These are phyloP conservation scores for Rachycentron canadum DNA, from an alignment of 2,797 vertebrate genomes.

Conservation along the genomic window DNA sequence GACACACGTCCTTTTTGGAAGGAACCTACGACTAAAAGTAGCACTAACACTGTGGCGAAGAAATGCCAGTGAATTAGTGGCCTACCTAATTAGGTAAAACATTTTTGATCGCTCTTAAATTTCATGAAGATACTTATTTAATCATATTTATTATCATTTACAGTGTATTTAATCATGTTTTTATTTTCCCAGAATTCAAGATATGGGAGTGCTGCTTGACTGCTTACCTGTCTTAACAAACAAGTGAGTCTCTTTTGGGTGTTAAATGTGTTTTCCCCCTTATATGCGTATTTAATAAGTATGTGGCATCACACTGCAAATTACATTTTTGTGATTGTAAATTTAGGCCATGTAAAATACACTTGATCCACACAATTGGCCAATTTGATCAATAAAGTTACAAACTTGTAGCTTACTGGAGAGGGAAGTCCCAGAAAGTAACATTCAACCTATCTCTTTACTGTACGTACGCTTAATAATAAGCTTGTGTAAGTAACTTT, in stretches of 20 bases:
- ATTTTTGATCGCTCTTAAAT: not conserved
- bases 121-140: not conserved
- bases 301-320: not conserved
- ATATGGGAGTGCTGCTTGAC: conserved; percentile 95
- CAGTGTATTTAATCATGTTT: not conserved
- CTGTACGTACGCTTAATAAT: too few species aligned
- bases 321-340: not conserved
- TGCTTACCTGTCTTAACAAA: conserved; percentile 97
- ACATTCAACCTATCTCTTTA: too few species aligned
- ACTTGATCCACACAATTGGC: not conserved
- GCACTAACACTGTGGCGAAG: conserved; percentile 96
- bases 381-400: not conserved
- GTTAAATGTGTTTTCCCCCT: not conserved
- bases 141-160: too few species aligned
- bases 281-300: not conserved
- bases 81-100: conserved; percentile 93
- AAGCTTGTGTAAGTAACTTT: too few species aligned
- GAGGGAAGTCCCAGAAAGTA: not conserved
- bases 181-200: conserved; percentile 88
- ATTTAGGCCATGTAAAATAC: not conserved
- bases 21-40: conserved; percentile 95
- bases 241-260: conserved; percentile 84
- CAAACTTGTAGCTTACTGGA: not conserved
- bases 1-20: conserved; percentile 95
- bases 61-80: conserved; percentile 95